Conservation (phyloP, 2,797 vertebrate species). For the Poeciliopsis turneri region DNA sequence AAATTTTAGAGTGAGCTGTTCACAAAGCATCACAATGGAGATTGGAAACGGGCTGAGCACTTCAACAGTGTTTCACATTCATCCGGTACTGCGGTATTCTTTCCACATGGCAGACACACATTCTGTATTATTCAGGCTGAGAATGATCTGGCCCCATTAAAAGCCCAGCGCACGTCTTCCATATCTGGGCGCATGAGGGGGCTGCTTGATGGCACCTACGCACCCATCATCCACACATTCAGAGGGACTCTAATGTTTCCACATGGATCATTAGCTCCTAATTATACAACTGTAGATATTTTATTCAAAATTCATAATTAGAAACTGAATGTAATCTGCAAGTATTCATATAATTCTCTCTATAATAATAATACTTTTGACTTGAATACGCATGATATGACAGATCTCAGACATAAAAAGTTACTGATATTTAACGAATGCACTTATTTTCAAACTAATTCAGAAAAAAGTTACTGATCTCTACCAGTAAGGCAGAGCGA, state of each 20-base stretch:
- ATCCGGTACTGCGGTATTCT: conserved; percentile 46
- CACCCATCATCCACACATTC: conserved; percentile 35
- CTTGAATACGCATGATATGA: conserved; percentile 15
- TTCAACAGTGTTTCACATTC: conserved; percentile 42
- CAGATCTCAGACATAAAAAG: not conserved
- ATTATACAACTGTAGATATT: conserved; percentile 34
- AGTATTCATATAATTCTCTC: not conserved
- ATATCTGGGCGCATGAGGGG: conserved; percentile 28
- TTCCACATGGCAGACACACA: conserved; percentile 54
- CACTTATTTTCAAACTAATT: conserved; percentile 7
- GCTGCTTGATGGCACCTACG: conserved; percentile 29
- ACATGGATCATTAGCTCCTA: conserved; percentile 52
- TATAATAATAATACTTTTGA: not conserved
- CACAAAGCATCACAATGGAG: conserved; percentile 26
- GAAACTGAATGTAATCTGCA: conserved; percentile 10
- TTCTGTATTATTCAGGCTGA: conserved; percentile 62
- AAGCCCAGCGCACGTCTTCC: conserved; percentile 30
- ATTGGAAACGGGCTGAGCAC: conserved; percentile 41
- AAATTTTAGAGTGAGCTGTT: conserved; percentile 37
- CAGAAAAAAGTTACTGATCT: conserved; percentile 17
- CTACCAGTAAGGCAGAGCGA: conserved; percentile 17
- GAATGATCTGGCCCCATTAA: conserved; percentile 45
- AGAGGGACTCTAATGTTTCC: conserved; percentile 30
- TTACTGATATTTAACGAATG: conserved; percentile 21
- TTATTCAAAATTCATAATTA: conserved; percentile 31